Evolutionary conservation across 2,113 vertebrate genomes (phyloP).

Genomic region (Brachyhypopomus gauderio): DNA sequence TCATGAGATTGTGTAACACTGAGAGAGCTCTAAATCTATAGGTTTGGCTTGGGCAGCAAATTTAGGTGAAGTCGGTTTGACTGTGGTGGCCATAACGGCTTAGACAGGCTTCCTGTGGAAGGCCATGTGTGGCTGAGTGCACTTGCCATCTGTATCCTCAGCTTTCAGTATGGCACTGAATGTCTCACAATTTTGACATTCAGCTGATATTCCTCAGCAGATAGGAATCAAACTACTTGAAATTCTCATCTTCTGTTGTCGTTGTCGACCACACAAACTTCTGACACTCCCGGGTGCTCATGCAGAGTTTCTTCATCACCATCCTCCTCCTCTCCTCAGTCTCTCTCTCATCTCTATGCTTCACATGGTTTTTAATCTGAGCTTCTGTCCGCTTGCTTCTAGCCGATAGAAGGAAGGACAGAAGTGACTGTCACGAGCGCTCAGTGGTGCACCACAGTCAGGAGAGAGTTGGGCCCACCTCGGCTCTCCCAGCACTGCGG

Average conservation of each 20-base stretch:
- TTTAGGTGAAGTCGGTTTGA: slow-evolving; percentile 3
- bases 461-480: not conserved
- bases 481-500: not conserved
- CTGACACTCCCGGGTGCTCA: not conserved
- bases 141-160: not conserved
- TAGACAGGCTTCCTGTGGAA: not conserved
- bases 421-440: not conserved
- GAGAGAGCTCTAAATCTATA: no score
- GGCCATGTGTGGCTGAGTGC: not conserved
- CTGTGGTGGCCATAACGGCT: slow-evolving; percentile 3
- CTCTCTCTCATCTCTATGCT: not conserved
- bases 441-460: not conserved
- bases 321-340: not conserved
- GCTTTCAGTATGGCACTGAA: not conserved
- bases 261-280: not conserved
- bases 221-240: not conserved
- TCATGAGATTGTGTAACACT: not conserved
- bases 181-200: not conserved
- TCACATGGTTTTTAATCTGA: not conserved
- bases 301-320: not conserved
- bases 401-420: not conserved
- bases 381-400: not conserved
- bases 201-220: not conserved
- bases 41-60: slow-evolving; percentile 22
- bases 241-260: slow-evolving; percentile 1